Evolutionary conservation across 2,113 vertebrate genomes (phyloP).

Genomic region (Gallinago media): DNA sequence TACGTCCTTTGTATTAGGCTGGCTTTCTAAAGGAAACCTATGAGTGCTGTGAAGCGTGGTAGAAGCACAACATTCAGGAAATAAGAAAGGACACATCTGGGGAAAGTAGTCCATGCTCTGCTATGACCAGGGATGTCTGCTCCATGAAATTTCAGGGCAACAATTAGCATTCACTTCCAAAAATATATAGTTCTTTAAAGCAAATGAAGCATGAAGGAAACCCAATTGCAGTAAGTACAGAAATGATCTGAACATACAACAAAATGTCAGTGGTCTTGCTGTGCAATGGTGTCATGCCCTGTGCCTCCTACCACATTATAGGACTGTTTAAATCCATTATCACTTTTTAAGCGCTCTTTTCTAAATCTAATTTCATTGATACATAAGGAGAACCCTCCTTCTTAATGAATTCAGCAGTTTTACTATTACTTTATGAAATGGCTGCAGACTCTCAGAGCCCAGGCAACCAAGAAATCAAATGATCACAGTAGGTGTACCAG

Average conservation of each 20-base stretch:
- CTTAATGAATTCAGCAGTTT: background rate
- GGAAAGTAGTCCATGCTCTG: background rate
- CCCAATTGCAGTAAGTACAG: conserved; percentile 10
- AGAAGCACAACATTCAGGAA: background rate
- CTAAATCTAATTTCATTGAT: background rate
- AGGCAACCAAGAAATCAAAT: conserved; percentile 37
- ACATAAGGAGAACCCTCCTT: background rate
- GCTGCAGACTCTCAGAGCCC: background rate
- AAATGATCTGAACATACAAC: conserved; percentile 5
- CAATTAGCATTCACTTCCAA: conserved; percentile 1
- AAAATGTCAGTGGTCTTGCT: background rate
- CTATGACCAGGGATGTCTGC: background rate
- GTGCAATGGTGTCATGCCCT: background rate
- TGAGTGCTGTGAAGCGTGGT: background rate
- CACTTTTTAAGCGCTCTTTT: background rate
- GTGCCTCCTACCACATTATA: background rate
- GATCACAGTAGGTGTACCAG: background rate
- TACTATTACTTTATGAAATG: background rate
- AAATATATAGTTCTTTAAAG: conserved; percentile 14
- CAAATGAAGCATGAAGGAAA: conserved; percentile 52
- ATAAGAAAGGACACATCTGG: background rate
- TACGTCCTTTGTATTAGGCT: background rate
- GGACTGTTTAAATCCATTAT: conserved; percentile 37
- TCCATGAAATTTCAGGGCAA: conserved; percentile 20
- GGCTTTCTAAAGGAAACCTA: background rate